These are phyloP conservation scores for Erebia epiphron DNA, from an alignment of 2,888 invertebrate species.

Conservation along the genomic window DNA sequence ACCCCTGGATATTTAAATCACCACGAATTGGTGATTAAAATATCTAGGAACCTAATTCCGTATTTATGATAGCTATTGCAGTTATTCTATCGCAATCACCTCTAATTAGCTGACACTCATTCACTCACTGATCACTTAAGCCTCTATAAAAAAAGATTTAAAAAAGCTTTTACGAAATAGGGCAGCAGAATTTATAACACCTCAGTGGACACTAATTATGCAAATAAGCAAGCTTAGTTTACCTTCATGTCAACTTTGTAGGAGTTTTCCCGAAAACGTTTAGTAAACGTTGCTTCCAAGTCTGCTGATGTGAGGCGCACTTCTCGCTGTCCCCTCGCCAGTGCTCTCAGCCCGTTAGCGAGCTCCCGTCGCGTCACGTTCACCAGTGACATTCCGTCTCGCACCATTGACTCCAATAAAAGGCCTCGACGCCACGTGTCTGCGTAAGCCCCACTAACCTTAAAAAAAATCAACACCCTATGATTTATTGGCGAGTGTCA, in stretches of 20 bases:
- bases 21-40: too few species aligned
- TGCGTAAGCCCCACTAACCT: conserved; percentile 85
- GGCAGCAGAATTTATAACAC: too few species aligned
- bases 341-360: conserved; percentile 75
- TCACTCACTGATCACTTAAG: too few species aligned
- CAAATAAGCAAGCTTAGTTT: not conserved
- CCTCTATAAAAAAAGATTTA: too few species aligned
- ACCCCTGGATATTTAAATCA: too few species aligned
- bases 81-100: too few species aligned
- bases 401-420: conserved; percentile 72
- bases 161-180: too few species aligned
- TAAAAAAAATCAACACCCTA: not conserved
- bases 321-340: conserved; percentile 70
- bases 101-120: too few species aligned
- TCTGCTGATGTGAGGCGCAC: conserved; percentile 64
- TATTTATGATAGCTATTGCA: too few species aligned
- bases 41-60: too few species aligned
- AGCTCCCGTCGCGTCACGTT: conserved; percentile 81
- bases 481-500: too few species aligned
- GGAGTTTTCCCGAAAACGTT: conserved; percentile 67
- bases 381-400: conserved; percentile 76
- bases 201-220: too few species aligned
- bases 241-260: conserved; percentile 72
- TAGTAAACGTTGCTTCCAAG: conserved; percentile 64
- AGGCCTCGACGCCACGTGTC: conserved; percentile 83